Base-by-base conservation (phyloP, 2,113 vertebrate species). In the Paraplagusia blochii region DNA sequence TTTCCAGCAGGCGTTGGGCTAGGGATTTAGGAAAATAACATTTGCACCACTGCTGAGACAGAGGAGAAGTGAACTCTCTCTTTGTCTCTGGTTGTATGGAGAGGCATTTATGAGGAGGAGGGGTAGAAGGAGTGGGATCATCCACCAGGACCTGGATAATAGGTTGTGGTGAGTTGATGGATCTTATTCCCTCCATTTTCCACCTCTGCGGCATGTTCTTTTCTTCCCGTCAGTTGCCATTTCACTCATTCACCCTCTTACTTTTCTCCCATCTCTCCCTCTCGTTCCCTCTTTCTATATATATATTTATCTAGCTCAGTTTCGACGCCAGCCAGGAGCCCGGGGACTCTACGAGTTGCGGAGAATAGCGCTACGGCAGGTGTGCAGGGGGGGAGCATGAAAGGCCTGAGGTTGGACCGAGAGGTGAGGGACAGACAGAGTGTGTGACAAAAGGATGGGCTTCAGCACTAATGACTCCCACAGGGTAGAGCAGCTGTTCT, bases 401-500 rank as follows among this genome's bases (percentile, higher is more conserved):
- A 44, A 71, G 77, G 76, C 81, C 84, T 6, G 63, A 72, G 77
- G 84, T 85, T 78, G 75, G 52, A 68, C 77, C 83, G 74, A 72
- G 69, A 81, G 85, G 78, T 81, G 73, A 68, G 78, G 76, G 79
- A 85, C 38, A 40, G 79, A 85, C 82, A 83, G 65, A 69, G 85
- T 82, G 74, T 88, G 75, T 77, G 79, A 88, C 84, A 85, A 89
- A 89, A 82, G 75, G 82, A 87, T 85, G 83, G 87, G 83, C 80
- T 84, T 87, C 72, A 80, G 62, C 69, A 79, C 80, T 85, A 90
- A 88, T 86, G 85, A 85, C 80, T 86, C 86, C 85, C 83, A 78
- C 76, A 80, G 82, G 86, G 87, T 59, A 63, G 63, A 77, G 74
- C 82, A 85, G 81, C 78, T 88, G 85, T 72, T 86, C 69, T 19